Conservation (phyloP, 2,113 vertebrate genomes). For the Pogona vitticeps region DNA sequence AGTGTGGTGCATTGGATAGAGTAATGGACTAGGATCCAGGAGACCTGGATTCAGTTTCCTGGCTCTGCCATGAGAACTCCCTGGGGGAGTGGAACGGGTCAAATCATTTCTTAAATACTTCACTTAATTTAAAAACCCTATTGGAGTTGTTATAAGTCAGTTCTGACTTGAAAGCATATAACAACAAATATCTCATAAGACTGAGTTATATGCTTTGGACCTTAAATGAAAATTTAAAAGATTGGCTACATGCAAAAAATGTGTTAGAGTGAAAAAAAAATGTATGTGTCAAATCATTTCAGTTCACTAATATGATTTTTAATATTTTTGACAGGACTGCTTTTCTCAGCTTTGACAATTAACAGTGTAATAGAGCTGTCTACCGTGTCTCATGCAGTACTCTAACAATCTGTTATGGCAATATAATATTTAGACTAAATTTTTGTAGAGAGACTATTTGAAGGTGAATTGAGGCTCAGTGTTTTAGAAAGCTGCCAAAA, state of each 20-base stretch:
- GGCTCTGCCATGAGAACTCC: too few relatives aligned
- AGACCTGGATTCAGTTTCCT: too few relatives aligned
- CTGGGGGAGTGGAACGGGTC: too few relatives aligned
- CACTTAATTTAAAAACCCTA: too few relatives aligned
- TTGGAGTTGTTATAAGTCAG: too few relatives aligned
- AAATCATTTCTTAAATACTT: too few relatives aligned
- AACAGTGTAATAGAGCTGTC: slow-evolving; percentile 48
- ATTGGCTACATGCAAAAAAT: slow-evolving; percentile 27
- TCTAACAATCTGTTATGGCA: slow-evolving; percentile 32
- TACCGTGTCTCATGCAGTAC: slow-evolving; percentile 8
- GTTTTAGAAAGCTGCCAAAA: background rate
- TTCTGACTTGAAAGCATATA: too few relatives aligned
- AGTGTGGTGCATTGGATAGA: too few relatives aligned
- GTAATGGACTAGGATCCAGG: too few relatives aligned
- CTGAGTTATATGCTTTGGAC: background rate
- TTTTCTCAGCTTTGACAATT: slow-evolving; percentile 59
- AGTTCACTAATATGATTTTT: slow-evolving; percentile 58
- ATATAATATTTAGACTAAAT: slow-evolving; percentile 15
- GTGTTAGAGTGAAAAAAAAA: slow-evolving; percentile 14
- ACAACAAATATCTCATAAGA: background rate
- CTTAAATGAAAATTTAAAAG: background rate
- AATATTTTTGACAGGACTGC: slow-evolving; percentile 53
- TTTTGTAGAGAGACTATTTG: slow-evolving; percentile 26
- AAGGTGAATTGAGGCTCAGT: background rate
- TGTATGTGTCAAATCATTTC: slow-evolving; percentile 49